Conservation (phyloP, 1,140 invertebrate species). For the Nasonia vitripennis region DNA sequence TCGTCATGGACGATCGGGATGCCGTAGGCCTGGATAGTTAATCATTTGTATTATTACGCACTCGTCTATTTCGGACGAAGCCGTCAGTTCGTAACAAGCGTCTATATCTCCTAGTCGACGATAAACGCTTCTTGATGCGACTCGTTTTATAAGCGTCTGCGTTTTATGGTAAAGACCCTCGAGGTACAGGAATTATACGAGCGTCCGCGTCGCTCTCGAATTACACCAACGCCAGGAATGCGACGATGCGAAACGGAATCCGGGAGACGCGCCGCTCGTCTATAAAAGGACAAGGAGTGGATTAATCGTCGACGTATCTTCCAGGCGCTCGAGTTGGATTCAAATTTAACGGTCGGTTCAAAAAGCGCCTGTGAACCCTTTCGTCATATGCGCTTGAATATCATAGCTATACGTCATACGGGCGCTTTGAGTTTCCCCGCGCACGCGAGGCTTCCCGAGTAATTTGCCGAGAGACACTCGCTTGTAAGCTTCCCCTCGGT, state of each 20-base stretch:
- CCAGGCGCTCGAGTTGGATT: neutral
- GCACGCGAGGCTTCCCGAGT: neutral
- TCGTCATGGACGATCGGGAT: too few species aligned
- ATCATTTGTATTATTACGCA: too few species aligned
- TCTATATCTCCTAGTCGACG: too few species aligned
- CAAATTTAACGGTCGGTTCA: neutral
- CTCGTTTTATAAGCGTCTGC: too few species aligned
- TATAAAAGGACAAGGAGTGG: too few species aligned
- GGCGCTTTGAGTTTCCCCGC: neutral
- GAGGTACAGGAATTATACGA: neutral
- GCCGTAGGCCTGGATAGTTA: too few species aligned
- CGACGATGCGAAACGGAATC: neutral
- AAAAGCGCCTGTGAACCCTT: neutral
- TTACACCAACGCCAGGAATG: neutral
- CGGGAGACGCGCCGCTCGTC: too few species aligned
- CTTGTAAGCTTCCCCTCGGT: neutral
- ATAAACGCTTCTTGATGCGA: too few species aligned
- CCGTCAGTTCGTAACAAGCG: too few species aligned
- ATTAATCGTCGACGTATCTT: neutral
- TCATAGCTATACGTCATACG: neutral
- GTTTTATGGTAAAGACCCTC: neutral
- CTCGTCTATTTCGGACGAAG: too few species aligned
- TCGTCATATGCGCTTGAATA: neutral
- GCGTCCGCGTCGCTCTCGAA: neutral
- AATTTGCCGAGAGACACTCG: neutral